These are phyloP conservation scores for Thalassophryne amazonica DNA, from an alignment of 2,797 vertebrate genomes.

Conservation along the genomic window DNA sequence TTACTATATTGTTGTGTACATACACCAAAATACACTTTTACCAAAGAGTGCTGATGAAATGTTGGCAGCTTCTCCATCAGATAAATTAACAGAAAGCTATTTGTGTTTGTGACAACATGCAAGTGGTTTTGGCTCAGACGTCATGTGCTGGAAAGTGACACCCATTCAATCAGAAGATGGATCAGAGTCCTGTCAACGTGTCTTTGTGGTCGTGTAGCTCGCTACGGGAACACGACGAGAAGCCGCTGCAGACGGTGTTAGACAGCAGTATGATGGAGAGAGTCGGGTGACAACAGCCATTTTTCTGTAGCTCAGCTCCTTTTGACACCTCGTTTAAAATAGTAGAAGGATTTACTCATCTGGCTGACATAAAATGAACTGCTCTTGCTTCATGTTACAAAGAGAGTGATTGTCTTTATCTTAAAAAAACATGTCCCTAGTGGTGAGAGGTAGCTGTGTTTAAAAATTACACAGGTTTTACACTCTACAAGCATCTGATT, in stretches of 20 bases:
- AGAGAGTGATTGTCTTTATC: constrained; percentile 29
- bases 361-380: constrained; percentile 13
- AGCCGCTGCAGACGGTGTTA: constrained; percentile 19
- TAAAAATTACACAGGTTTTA: constrained; percentile 13
- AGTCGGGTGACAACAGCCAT: constrained; percentile 18
- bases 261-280: constrained; percentile 25
- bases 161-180: constrained; percentile 39
- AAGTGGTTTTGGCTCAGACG: constrained; percentile 17
- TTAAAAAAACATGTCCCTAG: constrained; percentile 28
- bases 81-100: constrained; percentile 2
- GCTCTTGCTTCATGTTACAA: constrained; percentile 13
- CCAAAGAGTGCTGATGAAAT: background rate
- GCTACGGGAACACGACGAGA: constrained; percentile 20
- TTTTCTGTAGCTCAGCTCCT: constrained; percentile 26
- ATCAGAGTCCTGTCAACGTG: constrained; percentile 40
- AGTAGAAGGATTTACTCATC: constrained; percentile 9
- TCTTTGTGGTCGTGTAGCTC: constrained; percentile 19
- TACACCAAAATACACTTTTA: background rate
- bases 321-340: constrained; percentile 34
- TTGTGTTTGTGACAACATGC: constrained; percentile 10
- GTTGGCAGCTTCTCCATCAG: background rate
- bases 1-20: background rate
- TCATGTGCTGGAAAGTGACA: constrained; percentile 41
- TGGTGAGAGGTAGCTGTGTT: constrained; percentile 43
- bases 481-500: constrained; percentile 32